Conservation (phyloP, 2,888 invertebrate genomes). For the Cephus nigrinus region DNA sequence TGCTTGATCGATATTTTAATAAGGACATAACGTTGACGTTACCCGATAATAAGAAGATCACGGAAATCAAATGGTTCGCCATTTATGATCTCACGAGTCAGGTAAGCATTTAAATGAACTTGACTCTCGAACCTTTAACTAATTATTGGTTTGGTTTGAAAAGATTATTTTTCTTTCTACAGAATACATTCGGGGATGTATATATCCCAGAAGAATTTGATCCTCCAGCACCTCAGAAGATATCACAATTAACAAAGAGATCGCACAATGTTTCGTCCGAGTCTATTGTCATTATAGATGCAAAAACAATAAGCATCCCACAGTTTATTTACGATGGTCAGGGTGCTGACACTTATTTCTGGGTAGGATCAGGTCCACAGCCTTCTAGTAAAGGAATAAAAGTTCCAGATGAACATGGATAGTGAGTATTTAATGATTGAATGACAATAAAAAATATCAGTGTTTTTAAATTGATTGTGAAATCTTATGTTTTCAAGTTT, state of each 20-base stretch:
- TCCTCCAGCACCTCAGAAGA: conserved; percentile 79
- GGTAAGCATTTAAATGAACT: conserved; percentile 50
- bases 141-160: background rate
- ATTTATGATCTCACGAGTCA: conserved; percentile 88
- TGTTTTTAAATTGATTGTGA: conserved; percentile 7
- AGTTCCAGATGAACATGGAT: conserved; percentile 92
- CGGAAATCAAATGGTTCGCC: conserved; percentile 89
- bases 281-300: conserved; percentile 81
- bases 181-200: conserved; percentile 89
- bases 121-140: background rate
- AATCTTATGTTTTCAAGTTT: conserved; percentile 69
- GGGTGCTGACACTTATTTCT: conserved; percentile 84
- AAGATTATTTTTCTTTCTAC: conserved; percentile 31
- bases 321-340: conserved; percentile 83
- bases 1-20: conserved; percentile 86
- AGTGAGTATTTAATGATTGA: conserved; percentile 73
- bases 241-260: conserved; percentile 72
- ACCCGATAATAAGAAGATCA: conserved; percentile 87
- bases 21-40: conserved; percentile 84
- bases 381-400: conserved; percentile 84
- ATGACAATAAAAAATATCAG: background rate
- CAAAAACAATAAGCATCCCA: conserved; percentile 81
- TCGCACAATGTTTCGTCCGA: conserved; percentile 78
- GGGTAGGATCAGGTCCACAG: conserved; percentile 90
- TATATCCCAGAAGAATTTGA: conserved; percentile 92